phyloP scores from a whole-genome alignment of 2,113 vertebrate species.

The Misgurnus mizolepis region DNA sequence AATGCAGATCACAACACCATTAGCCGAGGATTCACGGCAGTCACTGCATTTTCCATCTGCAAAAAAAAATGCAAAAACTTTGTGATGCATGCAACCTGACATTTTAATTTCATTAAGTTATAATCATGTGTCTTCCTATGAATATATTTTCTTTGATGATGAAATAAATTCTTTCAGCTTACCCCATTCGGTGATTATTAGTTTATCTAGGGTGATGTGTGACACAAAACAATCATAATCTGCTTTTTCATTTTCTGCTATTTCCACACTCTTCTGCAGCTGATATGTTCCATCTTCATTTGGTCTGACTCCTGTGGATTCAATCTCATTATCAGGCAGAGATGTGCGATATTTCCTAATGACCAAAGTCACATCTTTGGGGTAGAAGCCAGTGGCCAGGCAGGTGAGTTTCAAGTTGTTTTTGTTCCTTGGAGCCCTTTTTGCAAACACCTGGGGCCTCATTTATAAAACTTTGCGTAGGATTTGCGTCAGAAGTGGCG shows the following conservation, averaged over 20 bases:
- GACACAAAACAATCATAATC: constrained; percentile 17
- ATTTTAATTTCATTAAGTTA: too few species aligned
- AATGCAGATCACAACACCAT: neutral
- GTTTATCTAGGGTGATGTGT: neutral
- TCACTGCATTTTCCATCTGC: neutral
- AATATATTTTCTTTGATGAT: too few species aligned
- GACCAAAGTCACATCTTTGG: neutral
- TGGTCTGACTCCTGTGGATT: constrained; percentile 30
- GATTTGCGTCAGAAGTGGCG: too few species aligned
- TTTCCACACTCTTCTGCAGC: constrained; percentile 6
- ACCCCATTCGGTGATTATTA: neutral
- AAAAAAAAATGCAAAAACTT: neutral
- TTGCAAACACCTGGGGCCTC: constrained; percentile 5
- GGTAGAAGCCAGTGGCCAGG: constrained; percentile 42
- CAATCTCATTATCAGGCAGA: constrained; percentile 20
- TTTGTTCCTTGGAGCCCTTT: neutral
- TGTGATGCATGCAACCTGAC: neutral
- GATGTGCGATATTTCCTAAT: constrained; percentile 10
- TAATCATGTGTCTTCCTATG: too few species aligned
- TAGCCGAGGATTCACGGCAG: neutral
- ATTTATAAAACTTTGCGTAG: too few species aligned
- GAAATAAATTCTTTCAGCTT: neutral
- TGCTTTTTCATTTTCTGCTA: neutral
- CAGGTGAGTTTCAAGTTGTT: constrained; percentile 19
- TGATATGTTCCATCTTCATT: constrained; percentile 43